A percentile compares a stretch with the other conserved stretches of the same genome.
phyloP scores from a whole-genome alignment of 1,140 invertebrate genomes.

The Sesamia nonagrioides region DNA sequence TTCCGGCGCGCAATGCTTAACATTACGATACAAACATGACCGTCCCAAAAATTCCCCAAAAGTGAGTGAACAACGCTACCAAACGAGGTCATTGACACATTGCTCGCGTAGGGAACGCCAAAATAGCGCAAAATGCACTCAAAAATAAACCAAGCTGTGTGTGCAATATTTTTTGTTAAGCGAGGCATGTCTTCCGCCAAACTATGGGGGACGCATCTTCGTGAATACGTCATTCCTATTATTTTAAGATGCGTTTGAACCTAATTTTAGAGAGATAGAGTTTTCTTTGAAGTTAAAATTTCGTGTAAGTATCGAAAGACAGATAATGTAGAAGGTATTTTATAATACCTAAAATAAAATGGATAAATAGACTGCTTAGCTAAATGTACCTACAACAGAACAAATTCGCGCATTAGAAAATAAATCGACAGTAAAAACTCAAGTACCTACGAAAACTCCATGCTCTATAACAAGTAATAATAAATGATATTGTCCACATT shows the following conservation, averaged over 20 bases:
- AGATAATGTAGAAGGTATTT: no score
- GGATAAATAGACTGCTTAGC: no score
- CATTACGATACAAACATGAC: conserved; percentile 54
- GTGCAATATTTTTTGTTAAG: conserved; percentile 87
- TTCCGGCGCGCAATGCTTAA: conserved; percentile 26
- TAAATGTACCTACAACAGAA: no score
- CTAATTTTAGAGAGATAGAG: neutral
- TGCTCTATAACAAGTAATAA: conserved; percentile 7
- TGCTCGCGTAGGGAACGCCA: conserved; percentile 84
- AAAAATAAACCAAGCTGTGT: conserved; percentile 85
- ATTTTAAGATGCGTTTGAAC: conserved; percentile 11
- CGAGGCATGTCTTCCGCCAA: conserved; percentile 62
- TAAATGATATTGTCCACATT: conserved; percentile 15
- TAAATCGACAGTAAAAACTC: neutral
- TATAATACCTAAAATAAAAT: no score
- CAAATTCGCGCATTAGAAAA: no score
- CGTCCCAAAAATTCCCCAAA: conserved; percentile 83
- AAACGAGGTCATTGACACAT: conserved; percentile 86
- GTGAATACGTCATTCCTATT: conserved; percentile 25
- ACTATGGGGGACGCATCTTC: conserved; percentile 47
- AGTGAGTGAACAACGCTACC: conserved; percentile 82
- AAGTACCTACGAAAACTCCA: neutral
- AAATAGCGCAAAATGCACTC: conserved; percentile 87
- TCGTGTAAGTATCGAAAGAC: no score
- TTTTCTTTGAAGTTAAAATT: neutral